Conservation (phyloP, 2,113 vertebrate species). For the Etheostoma cragini region DNA sequence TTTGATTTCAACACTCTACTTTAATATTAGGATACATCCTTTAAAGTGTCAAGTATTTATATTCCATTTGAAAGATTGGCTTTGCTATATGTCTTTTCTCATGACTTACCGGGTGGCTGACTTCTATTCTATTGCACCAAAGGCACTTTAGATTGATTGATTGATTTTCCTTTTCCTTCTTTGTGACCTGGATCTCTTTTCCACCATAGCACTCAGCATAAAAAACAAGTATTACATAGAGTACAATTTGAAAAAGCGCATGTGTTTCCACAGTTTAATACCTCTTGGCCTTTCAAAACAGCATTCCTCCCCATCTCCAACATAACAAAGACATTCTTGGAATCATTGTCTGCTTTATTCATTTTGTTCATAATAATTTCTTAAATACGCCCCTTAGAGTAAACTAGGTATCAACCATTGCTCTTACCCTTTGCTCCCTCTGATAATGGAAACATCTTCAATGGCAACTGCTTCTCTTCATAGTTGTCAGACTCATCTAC, state of each 20-base stretch:
- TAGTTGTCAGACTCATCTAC: no score
- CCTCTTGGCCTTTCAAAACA: not conserved
- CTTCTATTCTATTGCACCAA: constrained; percentile 6
- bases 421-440: constrained; percentile 12
- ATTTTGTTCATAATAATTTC: constrained; percentile 15
- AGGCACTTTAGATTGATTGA: constrained; percentile 14
- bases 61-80: constrained; percentile 8
- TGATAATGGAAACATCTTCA: not conserved
- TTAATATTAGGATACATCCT: not conserved
- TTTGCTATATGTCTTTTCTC: constrained; percentile 16
- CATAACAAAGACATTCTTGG: constrained; percentile 13
- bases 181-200: constrained; percentile 31
- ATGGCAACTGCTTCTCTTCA: no score
- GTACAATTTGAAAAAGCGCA: not conserved
- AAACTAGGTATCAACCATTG: constrained; percentile 67
- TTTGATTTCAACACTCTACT: constrained; percentile 9
- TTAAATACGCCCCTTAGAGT: constrained; percentile 52
- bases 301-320: constrained; percentile 23
- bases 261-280: not conserved
- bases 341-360: constrained; percentile 51
- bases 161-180: constrained; percentile 14
- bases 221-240: not conserved
- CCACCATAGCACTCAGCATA: not conserved
- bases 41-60: constrained; percentile 15
- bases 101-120: constrained; percentile 14